Evolutionary conservation across 37 sponge, comb jelly and placozoan genomes (phyloP).

Genomic region (Spongilla lacustris): DNA sequence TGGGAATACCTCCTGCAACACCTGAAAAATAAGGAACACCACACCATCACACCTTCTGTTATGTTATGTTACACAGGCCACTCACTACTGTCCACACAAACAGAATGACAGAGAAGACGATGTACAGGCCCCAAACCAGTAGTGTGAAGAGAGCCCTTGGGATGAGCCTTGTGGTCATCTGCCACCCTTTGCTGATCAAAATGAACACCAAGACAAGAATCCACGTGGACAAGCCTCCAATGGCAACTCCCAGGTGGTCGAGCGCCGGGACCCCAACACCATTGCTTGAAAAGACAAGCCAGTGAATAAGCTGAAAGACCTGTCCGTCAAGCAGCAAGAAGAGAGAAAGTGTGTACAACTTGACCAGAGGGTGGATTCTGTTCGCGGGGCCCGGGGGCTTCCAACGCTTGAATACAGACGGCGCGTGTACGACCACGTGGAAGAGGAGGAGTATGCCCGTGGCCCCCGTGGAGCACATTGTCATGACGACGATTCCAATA

Average conservation of each 20-base stretch:
- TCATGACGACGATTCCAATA: conserved; percentile 35
- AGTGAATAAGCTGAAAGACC: conserved; percentile 47
- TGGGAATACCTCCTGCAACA: conserved; percentile 39
- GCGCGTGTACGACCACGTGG: conserved; percentile 44
- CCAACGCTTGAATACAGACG: background rate
- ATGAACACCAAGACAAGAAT: conserved; percentile 65
- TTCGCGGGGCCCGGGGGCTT: background rate
- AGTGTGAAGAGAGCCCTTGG: conserved; percentile 35
- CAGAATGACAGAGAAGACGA: conserved; percentile 33
- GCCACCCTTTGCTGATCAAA: conserved; percentile 74
- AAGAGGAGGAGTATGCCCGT: conserved; percentile 24
- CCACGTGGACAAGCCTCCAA: conserved; percentile 57
- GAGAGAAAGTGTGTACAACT: conserved; percentile 47
- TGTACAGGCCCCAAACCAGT: conserved; percentile 48
- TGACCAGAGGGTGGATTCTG: conserved; percentile 26
- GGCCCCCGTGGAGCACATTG: conserved; percentile 30
- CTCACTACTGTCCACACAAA: conserved; percentile 59
- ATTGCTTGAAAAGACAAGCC: conserved; percentile 44
- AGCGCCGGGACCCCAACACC: conserved; percentile 47
- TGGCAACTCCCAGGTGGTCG: conserved; percentile 37
- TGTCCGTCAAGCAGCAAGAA: conserved; percentile 23
- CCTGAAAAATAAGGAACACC: conserved; percentile 11
- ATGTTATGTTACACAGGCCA: background rate
- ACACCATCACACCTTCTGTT: too few relatives aligned
- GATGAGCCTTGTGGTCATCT: conserved; percentile 49